These are phyloP conservation scores for Globodera rostochiensis DNA, from an alignment of 1,140 invertebrate genomes.

Conservation along the genomic window DNA sequence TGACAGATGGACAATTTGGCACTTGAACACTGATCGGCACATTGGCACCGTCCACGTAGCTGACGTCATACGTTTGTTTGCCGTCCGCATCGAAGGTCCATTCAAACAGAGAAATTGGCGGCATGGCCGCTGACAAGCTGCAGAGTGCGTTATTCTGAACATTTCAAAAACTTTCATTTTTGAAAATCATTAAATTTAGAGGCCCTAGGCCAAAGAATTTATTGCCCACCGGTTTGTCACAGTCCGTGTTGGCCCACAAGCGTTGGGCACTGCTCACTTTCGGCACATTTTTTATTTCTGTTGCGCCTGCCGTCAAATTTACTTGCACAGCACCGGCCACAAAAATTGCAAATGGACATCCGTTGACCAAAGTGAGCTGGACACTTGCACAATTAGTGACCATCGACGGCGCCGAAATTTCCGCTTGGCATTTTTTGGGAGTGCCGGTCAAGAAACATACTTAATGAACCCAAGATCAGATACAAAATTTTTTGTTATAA, in stretches of 20 bases:
- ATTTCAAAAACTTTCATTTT: background rate
- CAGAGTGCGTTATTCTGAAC: background rate
- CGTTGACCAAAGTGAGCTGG: background rate
- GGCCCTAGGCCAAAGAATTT: background rate
- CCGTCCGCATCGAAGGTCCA: background rate
- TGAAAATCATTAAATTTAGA: background rate
- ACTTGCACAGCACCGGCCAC: background rate
- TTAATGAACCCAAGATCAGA: too few species aligned
- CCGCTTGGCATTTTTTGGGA: too few species aligned
- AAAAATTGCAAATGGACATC: background rate
- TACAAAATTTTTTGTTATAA: too few species aligned
- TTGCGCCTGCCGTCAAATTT: background rate
- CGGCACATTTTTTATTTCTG: background rate
- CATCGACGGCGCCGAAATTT: too few species aligned
- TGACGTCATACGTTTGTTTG: constrained; percentile 12
- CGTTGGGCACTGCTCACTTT: background rate
- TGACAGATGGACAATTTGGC: background rate
- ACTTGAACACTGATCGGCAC: background rate
- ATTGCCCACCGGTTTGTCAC: background rate
- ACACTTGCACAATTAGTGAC: background rate
- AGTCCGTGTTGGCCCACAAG: background rate
- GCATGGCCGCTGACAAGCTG: background rate
- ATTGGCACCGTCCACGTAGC: constrained; percentile 27
- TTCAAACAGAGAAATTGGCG: background rate
- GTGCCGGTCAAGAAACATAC: too few species aligned